Base-by-base conservation (phyloP, 2,797 vertebrate species). In the Paedocypris micromegethes region DNA sequence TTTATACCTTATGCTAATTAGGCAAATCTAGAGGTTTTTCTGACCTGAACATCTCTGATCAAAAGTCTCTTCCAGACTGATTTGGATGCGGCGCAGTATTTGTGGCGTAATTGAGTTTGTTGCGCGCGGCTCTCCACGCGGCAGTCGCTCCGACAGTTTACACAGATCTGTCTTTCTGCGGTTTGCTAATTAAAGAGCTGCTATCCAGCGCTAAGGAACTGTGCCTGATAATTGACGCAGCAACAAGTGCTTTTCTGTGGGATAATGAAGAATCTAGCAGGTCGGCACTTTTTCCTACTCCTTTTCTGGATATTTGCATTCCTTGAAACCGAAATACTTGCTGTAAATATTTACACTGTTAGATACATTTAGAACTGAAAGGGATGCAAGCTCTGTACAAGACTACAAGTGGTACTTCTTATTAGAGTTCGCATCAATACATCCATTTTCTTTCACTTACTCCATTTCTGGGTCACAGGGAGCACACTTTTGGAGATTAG, bases 111-210 rank as follows among this genome's bases (percentile, higher is more conserved):
- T 72, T 6, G 47, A 58, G 52, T 77, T 74, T 60, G 57, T 55
- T 55, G 69, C 43, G 49, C 52, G 41, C 48, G 43, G 62, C 55
- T 60, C 53, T 60, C 56, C 67, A 53, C 57, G 42, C 55, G 68
- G 59, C 59, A 50, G 58, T 45, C 43, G 38, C 56, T 70, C 57
- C 51, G 58, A 53, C 49, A 55, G 45, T 56, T 75, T 68, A 43
- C 58, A 3, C 62, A 23, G 23, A 45, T 66, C 58, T 46, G 54
- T 67, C 51, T 73, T 72, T 54, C 68, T 60, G 59, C 60, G 41
- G 43, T 56, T 53, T 59, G 57, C 73, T 77, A 77, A 78, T 66
- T 78, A 72, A 78, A 77, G 81, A 79, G 60, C 47, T 59, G 68
- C 62, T 74, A 68, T 60, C 69, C 68, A 50, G 59, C 37, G 56